A percentile compares a stretch with the other conserved stretches of the same genome.
Evolutionary conservation across 2,888 invertebrate genomes (phyloP).

Genomic region (Cerastoderma edule): DNA sequence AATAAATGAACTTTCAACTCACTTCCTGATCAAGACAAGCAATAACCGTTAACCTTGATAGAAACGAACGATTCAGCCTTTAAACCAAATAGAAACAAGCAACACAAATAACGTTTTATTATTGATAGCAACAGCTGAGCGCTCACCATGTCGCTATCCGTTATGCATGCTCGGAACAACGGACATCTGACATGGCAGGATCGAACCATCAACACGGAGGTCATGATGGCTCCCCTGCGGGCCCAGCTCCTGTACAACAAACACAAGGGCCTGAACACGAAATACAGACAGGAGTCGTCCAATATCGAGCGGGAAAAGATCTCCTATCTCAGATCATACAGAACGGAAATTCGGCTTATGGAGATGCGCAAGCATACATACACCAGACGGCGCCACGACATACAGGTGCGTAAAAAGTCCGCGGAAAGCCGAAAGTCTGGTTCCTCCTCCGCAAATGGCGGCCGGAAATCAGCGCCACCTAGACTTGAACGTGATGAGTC

Average conservation of each 20-base stretch:
- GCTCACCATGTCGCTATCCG: slow-evolving; percentile 66
- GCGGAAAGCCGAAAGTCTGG: slow-evolving; percentile 29
- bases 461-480: slow-evolving; percentile 47
- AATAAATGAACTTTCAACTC: no score
- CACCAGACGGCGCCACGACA: slow-evolving; percentile 50
- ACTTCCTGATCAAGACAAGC: no score
- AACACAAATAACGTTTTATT: no score
- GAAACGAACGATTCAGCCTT: no score
- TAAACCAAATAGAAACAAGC: no score
- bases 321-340: slow-evolving; percentile 62
- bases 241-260: slow-evolving; percentile 75
- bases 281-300: slow-evolving; percentile 61
- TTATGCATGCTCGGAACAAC: slow-evolving; percentile 66
- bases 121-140: neutral
- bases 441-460: slow-evolving; percentile 7
- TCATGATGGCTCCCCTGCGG: slow-evolving; percentile 70
- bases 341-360: slow-evolving; percentile 68
- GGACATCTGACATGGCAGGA: slow-evolving; percentile 77
- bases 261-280: slow-evolving; percentile 71
- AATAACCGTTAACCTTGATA: no score
- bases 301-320: slow-evolving; percentile 67
- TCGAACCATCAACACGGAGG: slow-evolving; percentile 73
- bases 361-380: slow-evolving; percentile 58
- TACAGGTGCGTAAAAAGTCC: slow-evolving; percentile 40
- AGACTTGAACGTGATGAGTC: slow-evolving; percentile 20